Base-by-base conservation (phyloP, 2,888 invertebrate genomes). In the Erebia ligea region DNA sequence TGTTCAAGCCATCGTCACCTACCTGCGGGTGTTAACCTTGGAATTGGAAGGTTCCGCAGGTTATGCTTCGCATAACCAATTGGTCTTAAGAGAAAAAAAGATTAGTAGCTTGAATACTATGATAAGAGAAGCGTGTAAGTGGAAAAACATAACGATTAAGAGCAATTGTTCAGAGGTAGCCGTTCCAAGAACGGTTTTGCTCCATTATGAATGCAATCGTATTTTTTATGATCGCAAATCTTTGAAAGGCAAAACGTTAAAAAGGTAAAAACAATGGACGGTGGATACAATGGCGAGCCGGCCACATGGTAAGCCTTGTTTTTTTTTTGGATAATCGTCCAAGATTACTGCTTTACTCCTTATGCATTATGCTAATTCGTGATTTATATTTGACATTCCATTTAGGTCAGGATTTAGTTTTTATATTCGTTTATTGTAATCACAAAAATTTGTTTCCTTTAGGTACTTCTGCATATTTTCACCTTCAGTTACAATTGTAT, bases 221-320 rank as follows among this genome's bases (percentile, higher is more conserved):
- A 74, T 71, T 78, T 80, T 83, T 90, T 89, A 85, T 83, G 85
- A 84, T 84, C 81, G 80, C 81, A 81, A 87, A 85, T 87, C 83
- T 85, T 83, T 84, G 80, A 85, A 86, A 83, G 80, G 85, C 82
- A 82, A 88, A 86, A 84, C 78, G 81, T 84, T 87, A 84, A 88
- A 88, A 87, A 86, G 86, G 86, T 83, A 84, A 84, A 81, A 79
- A 91, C 92, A 92, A 92, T 92, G 85, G 89, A 68, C 74, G 75
- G 79, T 76, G 83, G 82, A 86, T 79, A 92, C 92, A 92, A 92
- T 92, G 81, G 90, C 80, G 62, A 73, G 76, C 72, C 79, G 82
- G 84, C 89, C 90, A 91, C 86, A 89, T 90, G 90, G 87, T 80
- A 80, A 80, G 84, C 81, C 81, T 79, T 75, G 80, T 86, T 87